A percentile compares a stretch with the other conserved stretches of the same genome.
Evolutionary conservation across 2,113 vertebrate genomes (phyloP).

Genomic region (Octodon degus): DNA sequence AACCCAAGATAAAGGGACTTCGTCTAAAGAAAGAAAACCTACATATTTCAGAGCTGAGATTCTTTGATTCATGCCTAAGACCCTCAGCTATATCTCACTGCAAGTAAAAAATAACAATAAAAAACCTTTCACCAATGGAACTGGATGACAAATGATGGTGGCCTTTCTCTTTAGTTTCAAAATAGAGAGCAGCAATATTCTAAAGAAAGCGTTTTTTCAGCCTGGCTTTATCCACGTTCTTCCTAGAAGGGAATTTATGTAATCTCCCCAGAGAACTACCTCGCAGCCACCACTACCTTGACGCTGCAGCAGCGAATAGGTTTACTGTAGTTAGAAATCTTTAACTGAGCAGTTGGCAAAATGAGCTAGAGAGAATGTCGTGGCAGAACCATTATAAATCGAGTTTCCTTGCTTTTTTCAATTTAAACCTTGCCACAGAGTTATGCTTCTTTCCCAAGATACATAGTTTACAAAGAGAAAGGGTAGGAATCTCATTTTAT

Average conservation of each 20-base stretch:
- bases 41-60: not conserved
- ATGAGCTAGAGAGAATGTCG: not conserved
- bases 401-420: conserved; percentile 13
- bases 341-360: conserved; percentile 40
- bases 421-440: not conserved
- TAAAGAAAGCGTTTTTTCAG: conserved; percentile 44
- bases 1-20: not conserved
- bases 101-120: not conserved
- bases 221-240: not conserved
- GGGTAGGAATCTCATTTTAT: not conserved
- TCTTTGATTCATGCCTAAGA: not conserved
- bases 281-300: not conserved
- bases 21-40: not conserved
- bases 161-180: conserved; percentile 54
- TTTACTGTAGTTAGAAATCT: conserved; percentile 41
- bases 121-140: not conserved
- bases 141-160: not conserved
- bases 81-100: not conserved
- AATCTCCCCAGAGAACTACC: conserved; percentile 3
- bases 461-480: conserved; percentile 47
- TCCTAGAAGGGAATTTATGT: not conserved
- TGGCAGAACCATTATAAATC: not conserved
- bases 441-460: not conserved
- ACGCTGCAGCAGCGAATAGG: not conserved
- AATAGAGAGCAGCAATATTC: not conserved